Base-by-base conservation (phyloP, 2,888 invertebrate genomes). In the Leucania comma region DNA sequence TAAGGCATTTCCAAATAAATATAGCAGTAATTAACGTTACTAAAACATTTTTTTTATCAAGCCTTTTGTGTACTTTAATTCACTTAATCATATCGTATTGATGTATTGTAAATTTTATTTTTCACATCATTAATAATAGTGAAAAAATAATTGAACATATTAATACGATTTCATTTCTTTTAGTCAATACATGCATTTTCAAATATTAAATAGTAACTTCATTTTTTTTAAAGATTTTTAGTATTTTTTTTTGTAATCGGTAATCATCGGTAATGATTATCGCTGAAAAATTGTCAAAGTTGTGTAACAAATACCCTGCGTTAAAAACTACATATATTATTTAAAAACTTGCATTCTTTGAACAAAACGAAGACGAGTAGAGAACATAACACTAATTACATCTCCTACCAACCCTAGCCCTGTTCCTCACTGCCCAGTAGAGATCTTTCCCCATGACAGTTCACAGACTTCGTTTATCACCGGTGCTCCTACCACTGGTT, bases 401-500 rank as follows among this genome's bases (percentile, higher is more conserved):
- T 2, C 8, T 12, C n/a, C 24, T 74, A 58, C 12, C 87, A 89
- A 76, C 88, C 88, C 88, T 88, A 84, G 38, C 32, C 50, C 70
- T 78, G 66, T 71, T 61, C 59, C 66, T 75, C 64, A 87, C 87
- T 89, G 90, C 80, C 88, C 89, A 87, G 87, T 83, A 83, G 87
- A 90, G 87, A 89, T 91, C 90, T 93, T 93, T 93, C 93, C 90
- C 91, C 91, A 82, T 86, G 90, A 89, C 89, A 88, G 86, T 86
- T 85, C 87, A 86, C 70, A 73, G 78, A 62, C 67, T 86, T 88
- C 92, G 90, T 94, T 92, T 93, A 93, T 92, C 89, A 88, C 90
- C 88, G 86, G 69, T 86, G 89, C 84, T 88, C 91, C 91, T 91
- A 90, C 89, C 89, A 93, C 89, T 88, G 89, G 93, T 93, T 93